These are phyloP conservation scores for Phataginus tricuspis DNA, from an alignment of 2,797 vertebrate genomes.

Conservation along the genomic window DNA sequence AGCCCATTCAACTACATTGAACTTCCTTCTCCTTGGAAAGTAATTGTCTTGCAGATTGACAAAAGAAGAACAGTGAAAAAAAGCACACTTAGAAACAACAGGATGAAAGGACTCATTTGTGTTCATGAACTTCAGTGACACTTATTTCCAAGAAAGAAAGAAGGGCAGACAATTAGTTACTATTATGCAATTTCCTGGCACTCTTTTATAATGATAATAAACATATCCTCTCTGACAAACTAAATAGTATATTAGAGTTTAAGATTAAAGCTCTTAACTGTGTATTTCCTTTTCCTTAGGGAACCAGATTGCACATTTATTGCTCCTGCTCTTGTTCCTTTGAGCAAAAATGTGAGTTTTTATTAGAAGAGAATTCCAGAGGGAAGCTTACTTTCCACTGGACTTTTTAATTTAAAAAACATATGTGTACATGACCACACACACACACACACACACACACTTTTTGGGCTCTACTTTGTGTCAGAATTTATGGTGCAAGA, in stretches of 20 bases:
- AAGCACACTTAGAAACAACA: neutral
- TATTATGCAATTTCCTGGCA: conserved; percentile 61
- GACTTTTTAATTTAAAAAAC: conserved; percentile 7
- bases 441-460: neutral
- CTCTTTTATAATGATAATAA: conserved; percentile 62
- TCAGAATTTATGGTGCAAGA: neutral
- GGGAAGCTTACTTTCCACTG: neutral
- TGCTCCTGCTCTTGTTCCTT: conserved; percentile 46
- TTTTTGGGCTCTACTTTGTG: neutral
- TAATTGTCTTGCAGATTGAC: neutral
- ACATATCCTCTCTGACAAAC: conserved; percentile 54
- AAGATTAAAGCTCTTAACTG: conserved; percentile 66
- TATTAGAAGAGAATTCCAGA: conserved; percentile 22
- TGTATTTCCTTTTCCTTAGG: conserved; percentile 56
- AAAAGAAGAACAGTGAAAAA: neutral
- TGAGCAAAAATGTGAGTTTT: conserved; percentile 57
- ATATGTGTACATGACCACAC: too few species aligned
- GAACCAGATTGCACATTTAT: conserved; percentile 48
- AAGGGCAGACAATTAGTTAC: conserved; percentile 54
- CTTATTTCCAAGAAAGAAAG: conserved; percentile 64
- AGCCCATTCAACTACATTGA: neutral
- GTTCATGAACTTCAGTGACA: conserved; percentile 52
- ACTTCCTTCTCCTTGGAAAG: neutral
- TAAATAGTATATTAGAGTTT: conserved; percentile 38
- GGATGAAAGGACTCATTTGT: neutral